Conservation (phyloP, 2,113 vertebrate genomes). For the Cynopterus brachyotis region DNA sequence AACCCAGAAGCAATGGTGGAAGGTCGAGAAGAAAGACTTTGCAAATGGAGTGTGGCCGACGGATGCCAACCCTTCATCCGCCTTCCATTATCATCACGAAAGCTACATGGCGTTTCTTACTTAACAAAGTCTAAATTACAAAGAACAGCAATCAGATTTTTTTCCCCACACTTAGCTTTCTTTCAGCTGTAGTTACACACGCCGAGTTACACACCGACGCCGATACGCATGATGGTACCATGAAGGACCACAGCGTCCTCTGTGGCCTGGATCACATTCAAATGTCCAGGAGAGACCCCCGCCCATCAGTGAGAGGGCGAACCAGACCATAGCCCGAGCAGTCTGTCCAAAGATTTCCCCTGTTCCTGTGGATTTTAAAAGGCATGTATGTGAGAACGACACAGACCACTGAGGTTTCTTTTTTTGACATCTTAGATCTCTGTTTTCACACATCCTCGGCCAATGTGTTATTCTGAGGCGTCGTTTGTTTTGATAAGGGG, state of each 20-base stretch:
- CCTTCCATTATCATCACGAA: neutral
- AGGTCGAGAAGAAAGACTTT: neutral
- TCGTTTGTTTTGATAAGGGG: neutral
- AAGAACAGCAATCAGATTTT: neutral
- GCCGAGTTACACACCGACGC: neutral
- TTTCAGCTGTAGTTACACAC: neutral
- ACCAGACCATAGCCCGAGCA: neutral
- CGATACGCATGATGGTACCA: neutral
- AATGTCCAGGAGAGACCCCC: neutral
- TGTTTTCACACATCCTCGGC: neutral
- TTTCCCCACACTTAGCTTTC: neutral
- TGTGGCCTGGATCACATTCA: neutral
- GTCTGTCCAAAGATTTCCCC: neutral
- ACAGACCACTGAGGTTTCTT: neutral
- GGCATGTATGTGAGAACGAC: neutral
- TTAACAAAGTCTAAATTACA: neutral
- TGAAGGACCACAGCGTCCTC: neutral
- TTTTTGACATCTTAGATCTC: neutral
- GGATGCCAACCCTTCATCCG: neutral
- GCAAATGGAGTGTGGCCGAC: neutral
- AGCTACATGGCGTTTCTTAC: neutral
- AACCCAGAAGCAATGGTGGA: neutral
- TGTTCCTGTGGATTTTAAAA: neutral
- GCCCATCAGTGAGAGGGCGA: neutral
- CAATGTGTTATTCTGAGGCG: neutral